phyloP scores from a whole-genome alignment of 2,888 invertebrate species.

The Heliconius ismenius region DNA sequence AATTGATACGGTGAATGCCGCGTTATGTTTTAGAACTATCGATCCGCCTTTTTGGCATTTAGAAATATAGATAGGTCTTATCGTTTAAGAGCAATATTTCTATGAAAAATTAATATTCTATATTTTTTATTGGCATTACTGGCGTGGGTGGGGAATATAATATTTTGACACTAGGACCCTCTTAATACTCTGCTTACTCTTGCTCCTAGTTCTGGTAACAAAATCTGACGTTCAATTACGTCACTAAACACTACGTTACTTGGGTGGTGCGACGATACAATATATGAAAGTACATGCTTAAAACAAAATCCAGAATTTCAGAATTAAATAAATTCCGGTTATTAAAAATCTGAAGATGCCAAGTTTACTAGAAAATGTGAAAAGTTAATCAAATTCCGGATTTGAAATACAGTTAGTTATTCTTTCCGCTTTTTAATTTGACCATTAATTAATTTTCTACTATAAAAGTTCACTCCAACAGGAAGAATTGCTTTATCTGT shows the following conservation, averaged over 20 bases:
- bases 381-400: slow-evolving; percentile 13
- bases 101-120: no score
- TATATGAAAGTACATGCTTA: background rate
- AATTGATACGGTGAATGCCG: background rate
- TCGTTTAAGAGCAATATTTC: no score
- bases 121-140: no score
- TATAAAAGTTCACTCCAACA: background rate
- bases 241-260: no score
- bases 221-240: no score
- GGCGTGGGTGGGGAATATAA: no score
- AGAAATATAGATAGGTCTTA: background rate
- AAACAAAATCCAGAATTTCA: background rate
- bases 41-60: background rate
- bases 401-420: slow-evolving; percentile 18
- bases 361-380: background rate
- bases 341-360: background rate
- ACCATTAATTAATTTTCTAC: slow-evolving; percentile 12
- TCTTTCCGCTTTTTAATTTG: slow-evolving; percentile 6
- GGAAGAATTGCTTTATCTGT: background rate
- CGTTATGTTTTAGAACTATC: background rate
- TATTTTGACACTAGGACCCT: no score
- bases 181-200: no score
- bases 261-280: no score
- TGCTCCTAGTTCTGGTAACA: no score
- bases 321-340: no score